Conservation (phyloP, 2,888 invertebrate species). For the Xiphydria camelus region DNA sequence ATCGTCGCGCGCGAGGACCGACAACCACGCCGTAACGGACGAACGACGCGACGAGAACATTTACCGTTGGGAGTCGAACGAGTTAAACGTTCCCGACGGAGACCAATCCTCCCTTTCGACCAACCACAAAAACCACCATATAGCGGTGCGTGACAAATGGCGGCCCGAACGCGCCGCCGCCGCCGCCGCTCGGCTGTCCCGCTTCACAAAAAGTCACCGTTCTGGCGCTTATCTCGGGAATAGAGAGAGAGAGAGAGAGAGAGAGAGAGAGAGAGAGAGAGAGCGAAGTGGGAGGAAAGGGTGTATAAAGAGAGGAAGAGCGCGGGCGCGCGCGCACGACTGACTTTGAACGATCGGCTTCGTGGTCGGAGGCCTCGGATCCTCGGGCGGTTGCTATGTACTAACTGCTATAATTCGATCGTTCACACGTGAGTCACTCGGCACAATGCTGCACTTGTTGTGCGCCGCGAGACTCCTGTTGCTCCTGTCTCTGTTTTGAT, state of each 20-base stretch:
- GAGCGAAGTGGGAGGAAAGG: no score
- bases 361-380: conserved; percentile 1
- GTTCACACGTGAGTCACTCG: not conserved
- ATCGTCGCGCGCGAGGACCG: no score
- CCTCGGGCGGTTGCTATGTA: no score
- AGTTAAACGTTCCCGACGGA: not conserved
- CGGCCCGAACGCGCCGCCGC: not conserved
- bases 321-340: not conserved
- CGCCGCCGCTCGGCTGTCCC: not conserved
- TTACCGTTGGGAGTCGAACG: no score
- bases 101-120: not conserved
- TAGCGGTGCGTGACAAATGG: not conserved
- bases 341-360: conserved; percentile 2
- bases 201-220: not conserved
- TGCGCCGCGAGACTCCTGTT: no score
- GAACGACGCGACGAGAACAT: no score
- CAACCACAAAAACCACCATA: not conserved
- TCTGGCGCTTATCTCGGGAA: not conserved
- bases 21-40: no score
- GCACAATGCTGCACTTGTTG: not conserved
- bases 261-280: no score
- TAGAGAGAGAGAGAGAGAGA: no score
- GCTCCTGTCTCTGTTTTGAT: no score
- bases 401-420: not conserved
- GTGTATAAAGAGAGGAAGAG: no score